Conservation (phyloP, 2,113 vertebrate species). For the Platichthys flesus region DNA sequence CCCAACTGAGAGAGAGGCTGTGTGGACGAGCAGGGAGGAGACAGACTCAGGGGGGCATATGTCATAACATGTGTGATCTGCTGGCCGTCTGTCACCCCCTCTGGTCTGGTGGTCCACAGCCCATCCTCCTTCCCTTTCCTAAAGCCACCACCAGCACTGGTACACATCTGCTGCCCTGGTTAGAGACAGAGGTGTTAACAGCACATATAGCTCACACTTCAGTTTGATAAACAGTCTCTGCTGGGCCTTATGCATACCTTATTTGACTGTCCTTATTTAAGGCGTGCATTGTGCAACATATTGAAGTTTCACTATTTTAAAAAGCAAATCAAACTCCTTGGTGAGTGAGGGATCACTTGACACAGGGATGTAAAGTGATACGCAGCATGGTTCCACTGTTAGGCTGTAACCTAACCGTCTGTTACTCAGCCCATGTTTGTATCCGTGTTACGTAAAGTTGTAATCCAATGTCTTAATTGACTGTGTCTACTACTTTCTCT, state of each 20-base stretch:
- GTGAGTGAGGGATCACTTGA: not conserved
- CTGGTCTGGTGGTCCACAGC: conserved; percentile 32
- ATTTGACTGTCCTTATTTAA: too few relatives aligned
- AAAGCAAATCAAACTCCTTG: not conserved
- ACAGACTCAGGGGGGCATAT: conserved; percentile 63
- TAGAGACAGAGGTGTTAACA: not conserved
- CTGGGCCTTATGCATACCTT: too few relatives aligned
- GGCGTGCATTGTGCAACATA: too few relatives aligned
- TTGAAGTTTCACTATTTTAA: not conserved
- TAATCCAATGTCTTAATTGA: not conserved
- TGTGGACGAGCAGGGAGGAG: conserved; percentile 47
- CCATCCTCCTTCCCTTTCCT: conserved; percentile 2
- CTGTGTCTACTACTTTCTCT: not conserved
- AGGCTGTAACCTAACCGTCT: conserved; percentile 13
- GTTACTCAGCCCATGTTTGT: not conserved
- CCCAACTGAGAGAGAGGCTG: conserved; percentile 32
- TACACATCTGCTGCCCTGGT: conserved; percentile 20
- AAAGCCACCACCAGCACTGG: conserved; percentile 9
- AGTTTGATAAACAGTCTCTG: not conserved
- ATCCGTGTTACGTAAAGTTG: not conserved
- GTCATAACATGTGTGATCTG: conserved; percentile 65
- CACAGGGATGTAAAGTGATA: not conserved
- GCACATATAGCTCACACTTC: not conserved
- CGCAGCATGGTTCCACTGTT: conserved; percentile 6
- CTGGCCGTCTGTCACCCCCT: conserved; percentile 62